Conservation (phyloP, 2,888 invertebrate species). For the Notocelia uddmanniana region DNA sequence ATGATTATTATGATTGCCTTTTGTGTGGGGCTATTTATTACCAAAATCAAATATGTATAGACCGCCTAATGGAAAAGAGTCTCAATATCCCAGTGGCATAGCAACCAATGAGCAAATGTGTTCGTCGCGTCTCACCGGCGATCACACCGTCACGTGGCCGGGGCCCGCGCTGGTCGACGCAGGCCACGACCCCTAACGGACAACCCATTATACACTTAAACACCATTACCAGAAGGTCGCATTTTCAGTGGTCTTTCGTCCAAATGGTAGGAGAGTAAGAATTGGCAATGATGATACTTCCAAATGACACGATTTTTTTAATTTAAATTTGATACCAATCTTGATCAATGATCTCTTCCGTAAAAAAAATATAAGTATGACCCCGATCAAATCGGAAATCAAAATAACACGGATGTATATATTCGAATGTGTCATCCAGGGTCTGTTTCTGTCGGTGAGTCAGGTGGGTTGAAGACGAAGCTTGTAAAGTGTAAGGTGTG, state of each 20-base stretch:
- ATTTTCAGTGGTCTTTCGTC: slow-evolving; percentile 31
- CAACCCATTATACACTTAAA: slow-evolving; percentile 63
- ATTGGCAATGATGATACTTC: not conserved
- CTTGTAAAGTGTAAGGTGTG: slow-evolving; percentile 17
- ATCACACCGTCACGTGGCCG: slow-evolving; percentile 85
- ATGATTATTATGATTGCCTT: too few species aligned
- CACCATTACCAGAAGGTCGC: slow-evolving; percentile 47
- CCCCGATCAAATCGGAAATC: not conserved
- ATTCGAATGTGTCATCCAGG: not conserved
- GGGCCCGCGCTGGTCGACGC: slow-evolving; percentile 63
- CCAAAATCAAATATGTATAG: too few species aligned
- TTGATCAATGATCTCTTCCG: not conserved
- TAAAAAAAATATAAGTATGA: not conserved
- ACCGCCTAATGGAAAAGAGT: not conserved
- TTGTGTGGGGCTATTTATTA: too few species aligned
- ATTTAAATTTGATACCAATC: not conserved
- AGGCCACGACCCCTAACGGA: slow-evolving; percentile 78
- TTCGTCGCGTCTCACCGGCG: slow-evolving; percentile 76
- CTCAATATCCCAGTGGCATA: slow-evolving; percentile 34
- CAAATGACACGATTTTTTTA: not conserved
- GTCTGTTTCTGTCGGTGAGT: not conserved
- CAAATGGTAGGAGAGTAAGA: not conserved
- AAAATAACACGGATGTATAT: not conserved
- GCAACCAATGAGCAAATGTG: slow-evolving; percentile 45
- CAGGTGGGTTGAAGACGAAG: not conserved